Base-by-base conservation (phyloP, 2,113 vertebrate genomes). In the Theristicus caerulescens region DNA sequence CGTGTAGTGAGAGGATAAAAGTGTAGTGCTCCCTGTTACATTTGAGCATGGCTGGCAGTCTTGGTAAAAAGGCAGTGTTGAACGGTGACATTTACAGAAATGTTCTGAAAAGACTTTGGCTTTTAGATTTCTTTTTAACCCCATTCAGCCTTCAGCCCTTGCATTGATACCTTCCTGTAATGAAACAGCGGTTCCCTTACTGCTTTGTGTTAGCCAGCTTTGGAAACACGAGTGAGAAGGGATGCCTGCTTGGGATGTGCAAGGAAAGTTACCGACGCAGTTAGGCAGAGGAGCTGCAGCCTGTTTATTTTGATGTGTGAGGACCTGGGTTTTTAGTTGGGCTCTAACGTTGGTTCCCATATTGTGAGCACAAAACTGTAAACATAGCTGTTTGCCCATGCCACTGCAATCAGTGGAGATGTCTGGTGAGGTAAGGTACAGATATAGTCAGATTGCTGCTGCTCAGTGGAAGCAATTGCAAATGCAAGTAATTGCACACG, bases 261-360 rank as follows among this genome's bases (percentile, higher is more conserved):
- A 38, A 55, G 46, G 49, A 7, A 66, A 85, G 67, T 64, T 62
- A 36, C 17, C 1, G 11, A 21, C 0, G 0, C n/a, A n/a, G 2
- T 79, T 77, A 29, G 32, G 72, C 14, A 10, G 51, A 59, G 61
- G 42, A 74, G 61, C 54, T 72, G 46, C 58, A 54, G 27, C 54
- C 40, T 58, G 8, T 40, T 74, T 83, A 16, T 72, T 42, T 78
- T 74, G 38, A 31, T 4, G 0, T n/a, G 9, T 66, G 18, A 72
- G 27, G 38, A 52, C 21, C 3, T 55, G 58, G 47, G 2, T 61
- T 87, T 89, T 82, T 2, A 51, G 46, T 61, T 62, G 31, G 62
- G 16, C 10, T 81, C 64, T 69, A 36, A 1, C 0, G 1, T 21
- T 49, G n/a, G 11, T 70, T 86, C 42, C 29, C 38, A 4, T 59